Base-by-base conservation (phyloP, 2,888 invertebrate genomes). In the Drosophila lutescens region DNA sequence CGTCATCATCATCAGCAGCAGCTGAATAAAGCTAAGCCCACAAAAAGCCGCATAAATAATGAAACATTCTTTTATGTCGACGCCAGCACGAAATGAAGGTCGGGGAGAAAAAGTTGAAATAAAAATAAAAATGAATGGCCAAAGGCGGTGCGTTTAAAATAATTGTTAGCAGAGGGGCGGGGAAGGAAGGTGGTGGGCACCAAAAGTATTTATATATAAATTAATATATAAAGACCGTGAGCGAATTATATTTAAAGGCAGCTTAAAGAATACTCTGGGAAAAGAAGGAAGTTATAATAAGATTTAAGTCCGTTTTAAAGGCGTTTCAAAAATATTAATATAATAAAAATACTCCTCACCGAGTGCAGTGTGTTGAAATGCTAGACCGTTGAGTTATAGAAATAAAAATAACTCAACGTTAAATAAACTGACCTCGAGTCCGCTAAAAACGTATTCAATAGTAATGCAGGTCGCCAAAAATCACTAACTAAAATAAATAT, bases 41-140 rank as follows among this genome's bases (percentile, higher is more conserved):
- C 67, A 80, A 66, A 60, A 79, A 76, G 59, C 59, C 77, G 55
- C 77, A 78, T 74, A 67, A 74, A 71, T 79, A 69, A 74, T 62
- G 61, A 79, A 76, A 66, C 54, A 55, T 54, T 76, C 44, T 50
- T 61, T 75, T 56, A 36, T 43, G 57, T 67, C 53, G 63, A 51
- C 68, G 59, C 60, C 53, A 53, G 53, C 41, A 47, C 30, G 13
- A 47, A 70, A 55, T 32, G 34, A 41, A 65, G 62, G 26, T 55
- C 50, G 38, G 40, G 49, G 47, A 51, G 53, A 46, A 62, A 60
- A 63, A 68, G 17, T 43, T 70, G 62, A 66, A 58, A 69, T 66
- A 51, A 68, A 78, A 77, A 75, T 74, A 60, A 68, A 68, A 78
- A 78, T 70, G 75, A 75, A 76, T 83, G 67, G 65, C 61, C 46